Evolutionary conservation across 2,888 invertebrate genomes (phyloP), one percentile per base, ranked within the genome.

Genomic region (Torymus tubicola): DNA sequence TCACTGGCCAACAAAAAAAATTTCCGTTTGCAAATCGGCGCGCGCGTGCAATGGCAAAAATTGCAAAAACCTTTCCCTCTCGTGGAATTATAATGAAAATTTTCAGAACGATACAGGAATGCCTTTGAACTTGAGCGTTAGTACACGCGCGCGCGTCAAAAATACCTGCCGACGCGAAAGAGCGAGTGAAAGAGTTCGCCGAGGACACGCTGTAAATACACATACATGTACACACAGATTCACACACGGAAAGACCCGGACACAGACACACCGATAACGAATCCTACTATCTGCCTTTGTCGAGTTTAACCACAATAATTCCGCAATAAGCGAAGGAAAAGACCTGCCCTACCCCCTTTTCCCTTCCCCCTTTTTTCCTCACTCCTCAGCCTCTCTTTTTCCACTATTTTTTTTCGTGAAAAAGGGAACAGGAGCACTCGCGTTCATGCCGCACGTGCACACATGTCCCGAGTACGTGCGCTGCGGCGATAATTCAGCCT

Each of bases 221-320:
- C 42, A 31, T 0, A 31, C 5, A 31, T 8, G 8, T 1, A 42
- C 42, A 42, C 42, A 42, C 42, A 42, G 2, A 21, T 42, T 42
- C 31, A 42, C 42, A 42, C 42, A 42, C 42, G 10, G 42, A 42
- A 42, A 42, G 42, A 42, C 42, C 42, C 42, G 42, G 42, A 42
- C 42, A 42, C 42, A 8, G 42, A 42, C 42, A 42, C 57, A 50
- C 70, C 74, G 77, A 81, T 81, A 81, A 81, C 78, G 70, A 78
- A 77, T 81, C 55, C 71, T 76, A 80, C 69, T 77, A 72, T 77
- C 68, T 81, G 81, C 77, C 81, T 77, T 77, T 73, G 73, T 69
- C 69, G 77, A 81, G 31, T 73, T 63, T 57, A 77, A 69, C 76
- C 76, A 69, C 81, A 81, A 81, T 73, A 73, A 81, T 69, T 69